Evolutionary conservation across 92 coral and sea anemone species (phyloP).

Genomic region (Nematostella vectensis): DNA sequence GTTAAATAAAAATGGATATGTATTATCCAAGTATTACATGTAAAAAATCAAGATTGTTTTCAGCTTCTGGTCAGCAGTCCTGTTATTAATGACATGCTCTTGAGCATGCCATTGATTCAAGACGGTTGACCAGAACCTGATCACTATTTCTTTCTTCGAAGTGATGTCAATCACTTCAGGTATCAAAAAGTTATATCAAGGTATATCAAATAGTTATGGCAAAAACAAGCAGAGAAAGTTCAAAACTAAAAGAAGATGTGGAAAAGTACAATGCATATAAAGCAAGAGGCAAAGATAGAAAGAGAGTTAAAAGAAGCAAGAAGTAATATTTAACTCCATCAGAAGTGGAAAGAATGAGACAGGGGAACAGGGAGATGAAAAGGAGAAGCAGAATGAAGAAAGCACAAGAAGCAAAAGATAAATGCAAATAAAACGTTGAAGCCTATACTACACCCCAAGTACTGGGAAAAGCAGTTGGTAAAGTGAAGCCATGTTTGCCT

Average conservation of each 20-base stretch:
- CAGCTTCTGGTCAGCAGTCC: too few relatives aligned
- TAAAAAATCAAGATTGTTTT: too few relatives aligned
- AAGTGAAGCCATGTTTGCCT: conserved; percentile 15
- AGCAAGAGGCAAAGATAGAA: not conserved
- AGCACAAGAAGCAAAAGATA: too few relatives aligned
- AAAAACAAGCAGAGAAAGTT: not conserved
- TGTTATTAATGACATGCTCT: too few relatives aligned
- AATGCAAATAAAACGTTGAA: not conserved
- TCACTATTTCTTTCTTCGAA: too few relatives aligned
- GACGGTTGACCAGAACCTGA: too few relatives aligned
- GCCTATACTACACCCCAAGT: conserved; percentile 14
- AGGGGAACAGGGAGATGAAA: not conserved
- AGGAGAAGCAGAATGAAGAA: conserved; percentile 9
- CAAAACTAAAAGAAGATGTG: not conserved
- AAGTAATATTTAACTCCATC: not conserved
- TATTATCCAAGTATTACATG: too few relatives aligned
- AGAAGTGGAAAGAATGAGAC: not conserved
- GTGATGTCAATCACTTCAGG: too few relatives aligned
- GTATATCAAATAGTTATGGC: not conserved
- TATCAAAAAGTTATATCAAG: not conserved
- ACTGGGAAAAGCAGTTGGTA: conserved; percentile 18
- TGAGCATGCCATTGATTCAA: too few relatives aligned
- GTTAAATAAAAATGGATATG: too few relatives aligned
- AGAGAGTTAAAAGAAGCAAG: too few relatives aligned
- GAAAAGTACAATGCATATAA: not conserved